These are phyloP conservation scores for Caenorhabditis latens DNA, from an alignment of 1,140 invertebrate species.

Conservation along the genomic window DNA sequence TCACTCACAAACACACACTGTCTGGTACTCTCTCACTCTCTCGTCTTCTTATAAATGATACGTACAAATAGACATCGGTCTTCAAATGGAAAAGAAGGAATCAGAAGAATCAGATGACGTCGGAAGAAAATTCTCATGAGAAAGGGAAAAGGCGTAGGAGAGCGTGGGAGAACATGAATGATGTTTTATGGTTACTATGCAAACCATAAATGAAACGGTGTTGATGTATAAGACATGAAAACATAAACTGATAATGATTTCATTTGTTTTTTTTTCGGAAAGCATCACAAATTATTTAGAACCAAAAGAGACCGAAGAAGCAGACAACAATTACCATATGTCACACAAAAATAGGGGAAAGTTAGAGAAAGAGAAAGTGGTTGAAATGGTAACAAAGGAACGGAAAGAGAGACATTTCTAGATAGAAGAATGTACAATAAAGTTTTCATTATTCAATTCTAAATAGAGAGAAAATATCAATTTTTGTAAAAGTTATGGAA, in stretches of 20 bases:
- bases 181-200: neutral
- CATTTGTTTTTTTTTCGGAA: neutral
- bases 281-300: too few species aligned
- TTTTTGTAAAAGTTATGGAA: too few species aligned
- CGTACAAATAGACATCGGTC: neutral
- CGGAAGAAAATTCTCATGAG: neutral
- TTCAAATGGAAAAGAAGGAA: constrained; percentile 11
- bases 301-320: too few species aligned
- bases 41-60: neutral
- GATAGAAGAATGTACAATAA: too few species aligned
- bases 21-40: neutral
- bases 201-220: neutral
- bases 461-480: too few species aligned
- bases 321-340: too few species aligned
- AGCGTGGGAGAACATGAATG: neutral
- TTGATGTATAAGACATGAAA: neutral
- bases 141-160: neutral
- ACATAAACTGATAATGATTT: constrained; percentile 21
- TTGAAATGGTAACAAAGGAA: too few species aligned
- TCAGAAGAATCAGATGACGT: neutral
- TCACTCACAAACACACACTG: neutral
- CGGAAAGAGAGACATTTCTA: too few species aligned
- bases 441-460: too few species aligned
- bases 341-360: too few species aligned
- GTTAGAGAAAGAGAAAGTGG: too few species aligned